Evolutionary conservation across 2,113 vertebrate species (phyloP), one percentile per base, ranked within the genome.

Genomic region (Tupaia chinensis): DNA sequence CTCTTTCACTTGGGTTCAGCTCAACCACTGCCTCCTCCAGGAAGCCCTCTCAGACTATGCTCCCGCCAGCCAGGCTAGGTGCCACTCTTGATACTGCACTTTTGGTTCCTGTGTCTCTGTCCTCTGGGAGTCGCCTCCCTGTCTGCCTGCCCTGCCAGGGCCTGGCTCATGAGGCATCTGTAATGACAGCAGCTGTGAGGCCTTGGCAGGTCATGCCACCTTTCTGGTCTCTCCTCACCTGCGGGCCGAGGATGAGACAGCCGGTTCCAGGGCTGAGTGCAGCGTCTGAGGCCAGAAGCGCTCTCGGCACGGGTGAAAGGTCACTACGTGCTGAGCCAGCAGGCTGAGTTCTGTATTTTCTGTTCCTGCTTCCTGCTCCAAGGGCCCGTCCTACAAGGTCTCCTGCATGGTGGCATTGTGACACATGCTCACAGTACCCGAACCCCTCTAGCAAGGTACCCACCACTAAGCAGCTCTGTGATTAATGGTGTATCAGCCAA

Each of bases 311-410:
- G 19, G 7, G 20, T 25, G 14, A 27, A 56, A 12, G 17, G 17
- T 23, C 44, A 1, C 1, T 12, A 5, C 12, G 9, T 0, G 54
- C 4, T 4, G 16, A 14, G 15, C 25, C 22, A 8, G 27, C n/a
- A 16, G 3, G 54, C 9, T 15, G 15, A 20, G 1, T 7, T 9
- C n/a, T 9, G 4, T 7, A 12, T 22, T 60, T 23, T 17, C 53
- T 20, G 65, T 63, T 23, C 58, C 53, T 14, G 34, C 76, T 2
- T 61, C 20, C 66, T n/a, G 6, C 8, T 65, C 19, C 22, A 1
- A 63, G 34, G n/a, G 63, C n/a, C 63, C 54, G 61, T 70, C 32
- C 20, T 9, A 5, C 6, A 7, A 25, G 58, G 11, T 23, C 12
- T 34, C 44, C 60, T n/a, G 34, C 3, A 29, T 2, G n/a, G 77